Base-by-base conservation (phyloP, 2,888 invertebrate genomes). In the Melinopterus prodromus region DNA sequence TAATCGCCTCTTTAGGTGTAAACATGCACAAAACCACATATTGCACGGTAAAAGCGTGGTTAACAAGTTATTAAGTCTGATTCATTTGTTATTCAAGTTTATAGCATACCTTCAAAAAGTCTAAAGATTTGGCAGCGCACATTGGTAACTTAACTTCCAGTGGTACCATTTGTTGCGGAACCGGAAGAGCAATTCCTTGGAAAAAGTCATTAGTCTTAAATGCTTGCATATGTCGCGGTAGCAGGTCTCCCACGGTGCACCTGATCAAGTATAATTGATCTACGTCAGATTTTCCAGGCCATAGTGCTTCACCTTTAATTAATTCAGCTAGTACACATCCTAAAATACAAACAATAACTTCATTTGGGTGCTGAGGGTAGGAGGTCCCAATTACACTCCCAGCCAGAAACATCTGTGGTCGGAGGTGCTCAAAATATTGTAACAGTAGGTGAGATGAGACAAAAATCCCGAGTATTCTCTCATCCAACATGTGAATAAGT, bases 251-350 rank as follows among this genome's bases (percentile, higher is more conserved):
- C 81, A 99, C 91, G 0, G 98, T 98, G 89, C 95, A 96, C 86
- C 98, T 92, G 87, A 99, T 99, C 85, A 99, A 93, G 90, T 98
- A 99, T 78, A 99, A 90, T 90, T 99, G 99, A 90, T 99, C 99
- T 35, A 99, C 96, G 89, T 99, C 99, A 53, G 99, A 99, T 89
- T 98, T 97, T 70, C 99, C 99, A 0, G 99, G 99, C 99, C 99
- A 99, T 37, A 99, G 88, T 0, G 98, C 98, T 89, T 98, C 98
- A 15, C 98, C 97, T 77, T 95, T 93, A 77, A 97, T 92, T 78
- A 98, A 90, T 89, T 97, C 97, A 6, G 97, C 97, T 87, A 96
- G 94, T 6, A 97, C 96, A 87, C 97, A 97, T 37, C 97, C 94
- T 94, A 87, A 70, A 77, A 79, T 77, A 69, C 15, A 69, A 15